Evolutionary conservation across 2,113 vertebrate species (phyloP), one percentile per base, ranked within the genome.

Genomic region (Hiodon tergisus): DNA sequence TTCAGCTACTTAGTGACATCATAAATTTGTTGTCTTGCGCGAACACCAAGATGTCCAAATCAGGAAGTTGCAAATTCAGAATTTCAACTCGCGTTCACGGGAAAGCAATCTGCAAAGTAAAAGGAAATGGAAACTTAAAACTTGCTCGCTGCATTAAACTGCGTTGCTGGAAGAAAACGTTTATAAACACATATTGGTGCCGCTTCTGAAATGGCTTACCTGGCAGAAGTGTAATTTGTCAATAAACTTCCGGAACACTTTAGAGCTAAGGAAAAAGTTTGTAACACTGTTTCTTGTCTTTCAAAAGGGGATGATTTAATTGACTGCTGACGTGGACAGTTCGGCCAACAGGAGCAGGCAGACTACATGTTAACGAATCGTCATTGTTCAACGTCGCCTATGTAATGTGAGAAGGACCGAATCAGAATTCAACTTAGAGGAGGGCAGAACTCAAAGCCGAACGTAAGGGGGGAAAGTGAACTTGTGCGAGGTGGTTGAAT

Each of bases 311-410:
- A 60, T 79, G 74, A 79, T 17, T 60, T 78, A 67, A 57, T 71
- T 74, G 84, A 82, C 78, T 86, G 89, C 89, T 91, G 89, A 92
- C 89, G 89, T 90, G 89, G 88, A 85, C 86, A 54, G 79, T 2
- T 51, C 81, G 86, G 73, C 85, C 84, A 85, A 87, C 79, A 17
- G 69, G 78, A 81, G 63, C 59, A 77, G 79, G n/a, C 67, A 3
- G 63, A 9, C 46, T 4, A 58, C 17, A 16, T 17, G 81, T 84
- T 80, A 69, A 58, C 83, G 53, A 86, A 83, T 86, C 85, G 78
- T 69, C 52, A 0, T 55, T 75, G 52, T 78, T 67, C 71, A 17
- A 69, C 47, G 50, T 2, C 9, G 13, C 54, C 13, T 47, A 57
- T 75, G 86, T 84, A 82, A 89, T 17, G 48, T 3, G 84, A 85